Percentiles rank a stretch among this genome's conserved stretches.
phyloP scores from a whole-genome alignment of 2,797 vertebrate genomes.

The Rhodeus uyekii region DNA sequence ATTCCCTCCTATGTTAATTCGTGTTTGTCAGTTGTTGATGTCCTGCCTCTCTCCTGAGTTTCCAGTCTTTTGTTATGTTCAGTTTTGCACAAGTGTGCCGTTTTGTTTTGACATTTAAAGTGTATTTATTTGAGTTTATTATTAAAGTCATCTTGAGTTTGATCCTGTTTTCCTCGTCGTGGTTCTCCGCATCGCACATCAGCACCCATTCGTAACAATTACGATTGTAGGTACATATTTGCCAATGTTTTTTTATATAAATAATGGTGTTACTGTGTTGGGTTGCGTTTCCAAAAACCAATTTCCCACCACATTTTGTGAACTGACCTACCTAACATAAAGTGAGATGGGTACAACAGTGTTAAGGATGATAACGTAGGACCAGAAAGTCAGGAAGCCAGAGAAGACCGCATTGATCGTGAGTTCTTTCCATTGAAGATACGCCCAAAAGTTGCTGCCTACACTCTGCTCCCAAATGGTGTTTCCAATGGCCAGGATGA shows the following conservation, averaged over 20 bases:
- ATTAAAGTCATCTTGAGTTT: too few relatives aligned
- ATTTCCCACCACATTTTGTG: not conserved
- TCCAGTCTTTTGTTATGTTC: too few relatives aligned
- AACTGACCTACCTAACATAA: constrained; percentile 77
- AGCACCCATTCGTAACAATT: too few relatives aligned
- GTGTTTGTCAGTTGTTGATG: too few relatives aligned
- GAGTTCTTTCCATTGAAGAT: constrained; percentile 68
- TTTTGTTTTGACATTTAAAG: too few relatives aligned
- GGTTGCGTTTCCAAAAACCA: not conserved
- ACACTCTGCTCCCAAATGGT: constrained; percentile 77
- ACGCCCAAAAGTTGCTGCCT: constrained; percentile 70
- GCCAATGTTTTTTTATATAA: not conserved
- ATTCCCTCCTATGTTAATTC: too few relatives aligned
- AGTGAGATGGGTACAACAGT: constrained; percentile 83
- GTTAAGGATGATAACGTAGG: constrained; percentile 81
- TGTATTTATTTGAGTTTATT: too few relatives aligned
- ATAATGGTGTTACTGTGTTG: not conserved
- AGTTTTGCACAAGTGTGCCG: too few relatives aligned
- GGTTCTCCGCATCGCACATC: too few relatives aligned
- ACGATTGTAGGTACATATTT: not conserved
- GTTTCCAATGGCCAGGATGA: constrained; percentile 78
- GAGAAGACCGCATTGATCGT: constrained; percentile 71
- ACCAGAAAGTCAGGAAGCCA: constrained; percentile 83
- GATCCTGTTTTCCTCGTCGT: too few relatives aligned
- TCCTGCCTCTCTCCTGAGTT: too few relatives aligned